Conservation (phyloP, 2,888 invertebrate genomes). For the Physocephala rufipes region DNA sequence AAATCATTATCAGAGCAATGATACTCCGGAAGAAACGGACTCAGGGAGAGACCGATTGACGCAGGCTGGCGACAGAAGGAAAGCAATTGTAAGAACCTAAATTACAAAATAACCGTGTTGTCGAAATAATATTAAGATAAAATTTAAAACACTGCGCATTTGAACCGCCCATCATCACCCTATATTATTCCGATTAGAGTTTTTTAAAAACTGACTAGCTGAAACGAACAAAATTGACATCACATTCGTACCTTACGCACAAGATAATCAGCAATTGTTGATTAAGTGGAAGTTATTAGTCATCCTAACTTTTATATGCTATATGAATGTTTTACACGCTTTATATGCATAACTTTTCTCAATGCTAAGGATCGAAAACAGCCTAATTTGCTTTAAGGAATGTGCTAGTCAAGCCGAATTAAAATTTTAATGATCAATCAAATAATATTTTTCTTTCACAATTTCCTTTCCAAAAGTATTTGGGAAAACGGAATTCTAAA, state of each 20-base stretch:
- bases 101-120: slow-evolving; percentile 2
- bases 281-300: slow-evolving; percentile 33
- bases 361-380: not conserved
- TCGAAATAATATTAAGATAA: slow-evolving; percentile 17
- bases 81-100: not conserved
- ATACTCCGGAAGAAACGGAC: not conserved
- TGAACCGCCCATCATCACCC: too few species aligned
- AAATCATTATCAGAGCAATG: slow-evolving; percentile 7
- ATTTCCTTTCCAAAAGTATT: not conserved
- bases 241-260: not conserved
- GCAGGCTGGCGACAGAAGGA: not conserved
- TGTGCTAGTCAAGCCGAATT: slow-evolving; percentile 19
- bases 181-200: not conserved
- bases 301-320: slow-evolving; percentile 19
- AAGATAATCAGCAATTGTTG: slow-evolving; percentile 22
- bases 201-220: slow-evolving; percentile 15
- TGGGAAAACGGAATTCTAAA: too few species aligned
- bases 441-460: not conserved
- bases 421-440: slow-evolving; percentile 30
- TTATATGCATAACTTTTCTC: too few species aligned
- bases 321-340: too few species aligned
- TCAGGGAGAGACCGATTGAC: slow-evolving; percentile 3
- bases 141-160: slow-evolving; percentile 7
- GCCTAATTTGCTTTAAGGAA: not conserved
- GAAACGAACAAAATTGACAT: not conserved